A percentile compares a stretch with the other conserved stretches of the same genome.
These are phyloP conservation scores for Colostygia pectinataria DNA, from an alignment of 2,888 invertebrate genomes.

Conservation along the genomic window DNA sequence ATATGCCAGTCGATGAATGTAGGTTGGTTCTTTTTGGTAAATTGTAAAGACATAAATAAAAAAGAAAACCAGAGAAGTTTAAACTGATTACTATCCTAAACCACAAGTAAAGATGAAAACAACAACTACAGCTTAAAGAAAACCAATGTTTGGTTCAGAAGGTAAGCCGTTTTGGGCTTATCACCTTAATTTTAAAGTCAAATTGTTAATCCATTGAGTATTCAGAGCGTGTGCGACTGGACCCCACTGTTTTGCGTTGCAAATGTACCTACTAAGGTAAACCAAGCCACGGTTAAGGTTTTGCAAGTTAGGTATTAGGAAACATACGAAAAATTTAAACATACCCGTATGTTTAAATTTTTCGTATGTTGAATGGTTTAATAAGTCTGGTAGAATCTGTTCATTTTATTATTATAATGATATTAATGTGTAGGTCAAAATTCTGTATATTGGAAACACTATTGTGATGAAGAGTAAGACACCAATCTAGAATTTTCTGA, in stretches of 20 bases:
- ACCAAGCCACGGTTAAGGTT: slow-evolving; percentile 13
- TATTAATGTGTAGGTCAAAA: no score
- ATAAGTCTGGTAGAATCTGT: no score
- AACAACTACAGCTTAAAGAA: slow-evolving; percentile 41
- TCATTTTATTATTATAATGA: no score
- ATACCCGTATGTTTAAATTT: not conserved
- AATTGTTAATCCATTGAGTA: slow-evolving; percentile 60
- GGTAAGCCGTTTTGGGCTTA: slow-evolving; percentile 52
- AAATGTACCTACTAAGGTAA: slow-evolving; percentile 38
- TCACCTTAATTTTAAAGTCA: slow-evolving; percentile 66
- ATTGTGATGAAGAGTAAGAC: no score
- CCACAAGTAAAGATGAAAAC: slow-evolving; percentile 22
- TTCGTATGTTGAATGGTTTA: no score
- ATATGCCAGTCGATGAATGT: no score
- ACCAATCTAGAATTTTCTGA: no score
- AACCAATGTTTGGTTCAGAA: slow-evolving; percentile 51
- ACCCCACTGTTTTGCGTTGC: slow-evolving; percentile 43
- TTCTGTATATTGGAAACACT: no score
- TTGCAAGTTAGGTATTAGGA: slow-evolving; percentile 12
- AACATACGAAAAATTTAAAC: no score
- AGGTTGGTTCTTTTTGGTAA: no score
- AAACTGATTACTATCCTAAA: not conserved
- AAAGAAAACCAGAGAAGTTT: no score
- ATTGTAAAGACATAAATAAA: no score
- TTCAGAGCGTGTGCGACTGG: slow-evolving; percentile 43